These are phyloP conservation scores for Orthosia gothica DNA, from an alignment of 2,888 invertebrate genomes.

Conservation along the genomic window DNA sequence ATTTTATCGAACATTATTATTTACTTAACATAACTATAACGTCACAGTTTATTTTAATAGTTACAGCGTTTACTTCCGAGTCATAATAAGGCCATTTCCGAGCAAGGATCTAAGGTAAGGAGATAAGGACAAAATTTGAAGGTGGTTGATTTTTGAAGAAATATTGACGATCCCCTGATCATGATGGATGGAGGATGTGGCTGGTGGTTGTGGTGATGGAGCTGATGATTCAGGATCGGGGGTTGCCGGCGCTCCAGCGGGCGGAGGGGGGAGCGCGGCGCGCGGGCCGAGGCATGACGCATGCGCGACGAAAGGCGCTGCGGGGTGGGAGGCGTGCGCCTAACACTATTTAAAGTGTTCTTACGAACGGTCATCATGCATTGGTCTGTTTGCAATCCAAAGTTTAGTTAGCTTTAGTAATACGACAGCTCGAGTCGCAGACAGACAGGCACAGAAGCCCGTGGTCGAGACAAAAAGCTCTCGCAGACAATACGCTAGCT, in stretches of 20 bases:
- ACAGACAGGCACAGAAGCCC: constrained; percentile 91
- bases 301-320: constrained; percentile 91
- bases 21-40: constrained; percentile 22
- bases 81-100: constrained; percentile 49
- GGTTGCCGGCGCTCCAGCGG: constrained; percentile 54
- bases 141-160: not conserved
- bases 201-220: constrained; percentile 10
- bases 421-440: constrained; percentile 90
- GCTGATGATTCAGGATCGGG: constrained; percentile 57
- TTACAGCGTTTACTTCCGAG: constrained; percentile 52
- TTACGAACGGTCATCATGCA: constrained; percentile 93
- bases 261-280: constrained; percentile 70
- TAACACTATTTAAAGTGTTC: constrained; percentile 93
- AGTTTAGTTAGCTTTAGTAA: constrained; percentile 92
- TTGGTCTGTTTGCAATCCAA: constrained; percentile 94
- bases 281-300: constrained; percentile 90
- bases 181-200: not conserved
- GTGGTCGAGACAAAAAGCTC: constrained; percentile 92
- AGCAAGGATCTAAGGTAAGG: constrained; percentile 36
- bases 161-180: not conserved
- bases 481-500: constrained; percentile 91
- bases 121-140: not conserved
- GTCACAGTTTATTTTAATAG: constrained; percentile 34
- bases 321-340: constrained; percentile 91
- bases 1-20: constrained; percentile 16